phyloP scores from a whole-genome alignment of 2,888 invertebrate species.

The Psylliodes chrysocephalus region DNA sequence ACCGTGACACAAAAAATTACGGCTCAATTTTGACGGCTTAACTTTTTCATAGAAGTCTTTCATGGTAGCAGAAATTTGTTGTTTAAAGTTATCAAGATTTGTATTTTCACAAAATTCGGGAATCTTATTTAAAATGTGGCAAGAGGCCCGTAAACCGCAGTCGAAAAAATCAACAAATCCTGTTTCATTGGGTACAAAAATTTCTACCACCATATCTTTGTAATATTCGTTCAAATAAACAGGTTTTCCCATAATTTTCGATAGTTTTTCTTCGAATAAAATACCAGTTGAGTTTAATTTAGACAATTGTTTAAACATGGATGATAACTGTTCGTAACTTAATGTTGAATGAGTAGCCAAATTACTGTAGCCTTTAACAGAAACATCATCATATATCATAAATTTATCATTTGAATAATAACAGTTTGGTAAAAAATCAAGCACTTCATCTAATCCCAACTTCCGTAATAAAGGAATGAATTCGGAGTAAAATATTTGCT shows the following conservation, averaged over 20 bases:
- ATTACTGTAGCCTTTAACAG: slow-evolving; percentile 34
- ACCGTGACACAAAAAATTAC: slow-evolving; percentile 61
- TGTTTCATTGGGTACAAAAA: too few relatives aligned
- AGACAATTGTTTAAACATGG: slow-evolving; percentile 50
- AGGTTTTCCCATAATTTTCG: slow-evolving; percentile 39
- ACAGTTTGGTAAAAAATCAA: slow-evolving; percentile 56
- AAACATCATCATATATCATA: slow-evolving; percentile 61
- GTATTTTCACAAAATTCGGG: slow-evolving; percentile 32
- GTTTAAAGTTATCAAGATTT: slow-evolving; percentile 31
- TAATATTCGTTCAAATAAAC: slow-evolving; percentile 53
- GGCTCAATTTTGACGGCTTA: slow-evolving; percentile 57
- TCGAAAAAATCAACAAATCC: slow-evolving; percentile 9
- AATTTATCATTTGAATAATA: slow-evolving; percentile 55
- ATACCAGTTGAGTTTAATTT: slow-evolving; percentile 56
- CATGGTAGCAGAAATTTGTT: slow-evolving; percentile 20
- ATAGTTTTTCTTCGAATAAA: slow-evolving; percentile 52
- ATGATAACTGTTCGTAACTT: slow-evolving; percentile 45
- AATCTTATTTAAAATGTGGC: slow-evolving; percentile 29
- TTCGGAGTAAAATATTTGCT: slow-evolving; percentile 59
- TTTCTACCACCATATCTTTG: slow-evolving; percentile 43
- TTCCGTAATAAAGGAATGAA: slow-evolving; percentile 59
- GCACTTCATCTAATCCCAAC: slow-evolving; percentile 45
- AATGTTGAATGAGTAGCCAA: slow-evolving; percentile 30
- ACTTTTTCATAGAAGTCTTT: slow-evolving; percentile 50
- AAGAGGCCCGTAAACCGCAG: not conserved